phyloP scores from a whole-genome alignment of 2,888 invertebrate species.

The Lepas anatifera region DNA sequence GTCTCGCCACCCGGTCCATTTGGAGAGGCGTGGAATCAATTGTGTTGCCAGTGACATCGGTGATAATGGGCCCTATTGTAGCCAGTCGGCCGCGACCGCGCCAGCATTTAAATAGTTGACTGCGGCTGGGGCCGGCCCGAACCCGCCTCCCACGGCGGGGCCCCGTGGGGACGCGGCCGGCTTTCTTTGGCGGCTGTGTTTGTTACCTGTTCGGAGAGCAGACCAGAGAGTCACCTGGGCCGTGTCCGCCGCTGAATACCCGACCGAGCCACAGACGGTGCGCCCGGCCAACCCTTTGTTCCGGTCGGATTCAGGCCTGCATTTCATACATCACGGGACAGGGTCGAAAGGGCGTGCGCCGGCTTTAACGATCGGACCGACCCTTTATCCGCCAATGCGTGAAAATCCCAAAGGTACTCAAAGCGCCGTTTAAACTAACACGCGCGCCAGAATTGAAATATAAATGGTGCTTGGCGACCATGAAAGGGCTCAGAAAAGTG shows the following conservation, averaged over 20 bases:
- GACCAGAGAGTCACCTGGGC: no score
- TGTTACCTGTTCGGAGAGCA: neutral
- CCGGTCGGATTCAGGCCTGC: neutral
- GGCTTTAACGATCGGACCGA: neutral
- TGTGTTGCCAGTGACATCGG: neutral
- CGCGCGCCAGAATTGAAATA: conserved; percentile 9
- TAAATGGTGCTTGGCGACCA: neutral
- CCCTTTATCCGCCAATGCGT: neutral
- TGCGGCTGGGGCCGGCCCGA: neutral
- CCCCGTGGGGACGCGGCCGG: no score
- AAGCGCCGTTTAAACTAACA: conserved; percentile 9
- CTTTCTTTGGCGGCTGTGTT: neutral
- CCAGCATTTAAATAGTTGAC: neutral
- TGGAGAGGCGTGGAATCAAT: conserved; percentile 1
- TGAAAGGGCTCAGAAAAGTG: neutral
- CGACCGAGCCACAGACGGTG: no score
- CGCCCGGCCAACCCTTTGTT: neutral
- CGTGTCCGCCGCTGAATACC: no score
- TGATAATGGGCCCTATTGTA: conserved; percentile 3
- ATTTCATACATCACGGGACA: neutral
- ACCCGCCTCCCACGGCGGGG: neutral
- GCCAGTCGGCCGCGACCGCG: neutral
- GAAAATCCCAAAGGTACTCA: conserved; percentile 10
- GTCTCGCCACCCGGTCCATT: neutral
- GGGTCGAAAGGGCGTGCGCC: neutral